These are phyloP conservation scores for Drosophila suboccidentalis DNA, from an alignment of 2,888 invertebrate genomes.

Conservation along the genomic window DNA sequence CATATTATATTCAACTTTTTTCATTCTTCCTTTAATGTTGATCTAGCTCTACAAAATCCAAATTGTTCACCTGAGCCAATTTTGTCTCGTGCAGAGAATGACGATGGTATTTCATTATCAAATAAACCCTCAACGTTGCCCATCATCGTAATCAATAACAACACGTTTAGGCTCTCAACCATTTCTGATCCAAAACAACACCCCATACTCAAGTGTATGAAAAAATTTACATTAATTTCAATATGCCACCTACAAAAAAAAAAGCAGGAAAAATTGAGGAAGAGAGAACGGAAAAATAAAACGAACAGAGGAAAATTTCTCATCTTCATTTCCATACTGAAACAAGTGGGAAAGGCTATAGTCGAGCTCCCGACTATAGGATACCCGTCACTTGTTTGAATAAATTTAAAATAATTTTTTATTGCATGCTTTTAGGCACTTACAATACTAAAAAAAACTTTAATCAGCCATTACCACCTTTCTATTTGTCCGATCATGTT, in stretches of 20 bases:
- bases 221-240: conserved; percentile 69
- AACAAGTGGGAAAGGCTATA: too few species aligned
- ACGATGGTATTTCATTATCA: conserved; percentile 53
- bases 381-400: too few species aligned
- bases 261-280: neutral
- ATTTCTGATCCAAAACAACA: neutral
- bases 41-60: conserved; percentile 24
- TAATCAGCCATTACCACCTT: too few species aligned
- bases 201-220: conserved; percentile 36
- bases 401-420: too few species aligned
- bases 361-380: too few species aligned
- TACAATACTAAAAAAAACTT: too few species aligned
- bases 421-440: too few species aligned
- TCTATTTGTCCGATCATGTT: too few species aligned
- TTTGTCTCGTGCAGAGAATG: conserved; percentile 9
- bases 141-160: conserved; percentile 49
- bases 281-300: conserved; percentile 14
- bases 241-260: conserved; percentile 50
- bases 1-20: conserved; percentile 3
- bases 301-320: conserved; percentile 30
- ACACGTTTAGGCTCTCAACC: conserved; percentile 31
- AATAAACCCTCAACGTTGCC: conserved; percentile 32
- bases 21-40: conserved; percentile 7
- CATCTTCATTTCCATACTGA: conserved; percentile 59
- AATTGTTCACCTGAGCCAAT: conserved; percentile 42